phyloP scores from a whole-genome alignment of 2,113 vertebrate species.

The Gulo gulo region DNA sequence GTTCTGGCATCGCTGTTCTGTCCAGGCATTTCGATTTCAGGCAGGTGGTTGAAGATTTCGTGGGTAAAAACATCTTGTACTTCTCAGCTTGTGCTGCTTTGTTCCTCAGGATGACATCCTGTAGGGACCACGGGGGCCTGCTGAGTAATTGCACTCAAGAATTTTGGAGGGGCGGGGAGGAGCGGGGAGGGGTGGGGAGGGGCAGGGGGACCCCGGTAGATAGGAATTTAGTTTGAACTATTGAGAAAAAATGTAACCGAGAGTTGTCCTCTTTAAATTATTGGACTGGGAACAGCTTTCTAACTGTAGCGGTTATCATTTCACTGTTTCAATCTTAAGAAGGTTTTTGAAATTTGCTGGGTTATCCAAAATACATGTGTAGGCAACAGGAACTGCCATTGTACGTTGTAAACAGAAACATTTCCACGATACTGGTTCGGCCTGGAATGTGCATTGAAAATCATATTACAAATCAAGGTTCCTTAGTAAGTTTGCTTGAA shows the following conservation, averaged over 20 bases:
- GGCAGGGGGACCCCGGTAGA: not conserved
- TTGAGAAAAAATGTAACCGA: not conserved
- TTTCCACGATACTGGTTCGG: not conserved
- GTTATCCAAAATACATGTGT: not conserved
- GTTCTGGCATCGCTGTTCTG: not conserved
- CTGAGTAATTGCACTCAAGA: not conserved
- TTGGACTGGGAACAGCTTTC: not conserved
- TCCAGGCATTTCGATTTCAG: not conserved
- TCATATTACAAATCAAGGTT: not conserved
- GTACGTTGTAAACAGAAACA: not conserved
- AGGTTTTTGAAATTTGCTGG: not conserved
- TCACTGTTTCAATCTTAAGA: not conserved
- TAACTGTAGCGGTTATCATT: not conserved
- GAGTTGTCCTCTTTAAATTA: not conserved
- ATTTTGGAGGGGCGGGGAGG: not conserved
- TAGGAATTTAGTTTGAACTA: not conserved
- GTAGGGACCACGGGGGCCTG: not conserved
- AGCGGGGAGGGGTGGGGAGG: accelerated
- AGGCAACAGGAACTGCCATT: not conserved
- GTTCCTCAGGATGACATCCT: not conserved
- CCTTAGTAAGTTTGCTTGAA: not conserved
- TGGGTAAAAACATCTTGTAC: not conserved
- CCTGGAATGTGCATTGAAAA: not conserved
- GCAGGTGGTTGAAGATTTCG: not conserved
- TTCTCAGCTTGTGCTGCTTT: not conserved